Percentiles rank a stretch among this genome's conserved stretches.
phyloP scores from a whole-genome alignment of 1,140 invertebrate genomes.

The Bombus huntii region DNA sequence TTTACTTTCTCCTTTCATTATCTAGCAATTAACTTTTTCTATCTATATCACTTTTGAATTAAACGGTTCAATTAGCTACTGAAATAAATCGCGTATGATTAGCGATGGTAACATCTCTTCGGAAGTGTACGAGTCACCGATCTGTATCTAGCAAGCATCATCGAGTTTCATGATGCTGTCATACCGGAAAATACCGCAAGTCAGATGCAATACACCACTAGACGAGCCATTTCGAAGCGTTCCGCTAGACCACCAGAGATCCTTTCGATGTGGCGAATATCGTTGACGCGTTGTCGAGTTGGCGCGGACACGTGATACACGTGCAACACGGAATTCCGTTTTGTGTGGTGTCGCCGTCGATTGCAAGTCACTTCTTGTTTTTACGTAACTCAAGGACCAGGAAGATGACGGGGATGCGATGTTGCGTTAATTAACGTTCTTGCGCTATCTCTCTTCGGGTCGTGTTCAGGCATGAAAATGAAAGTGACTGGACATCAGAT shows the following conservation, averaged over 20 bases:
- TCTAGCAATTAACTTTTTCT: no score
- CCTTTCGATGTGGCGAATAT: neutral
- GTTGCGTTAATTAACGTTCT: slow-evolving; percentile 35
- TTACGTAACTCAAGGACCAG: slow-evolving; percentile 52
- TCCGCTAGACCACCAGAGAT: neutral
- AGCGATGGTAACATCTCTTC: neutral
- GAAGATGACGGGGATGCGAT: slow-evolving; percentile 47
- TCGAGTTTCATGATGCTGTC: slow-evolving; percentile 29
- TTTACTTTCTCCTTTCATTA: no score
- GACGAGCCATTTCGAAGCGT: neutral
- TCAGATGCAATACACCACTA: neutral
- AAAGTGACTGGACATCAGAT: slow-evolving; percentile 27
- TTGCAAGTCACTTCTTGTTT: neutral
- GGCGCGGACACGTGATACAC: neutral
- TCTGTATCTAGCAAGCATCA: neutral
- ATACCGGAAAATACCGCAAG: slow-evolving; percentile 33
- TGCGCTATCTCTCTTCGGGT: neutral
- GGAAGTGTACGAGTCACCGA: slow-evolving; percentile 6
- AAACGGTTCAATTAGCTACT: neutral
- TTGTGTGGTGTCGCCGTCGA: neutral
- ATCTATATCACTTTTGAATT: no score
- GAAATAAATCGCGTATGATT: neutral
- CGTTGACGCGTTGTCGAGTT: slow-evolving; percentile 12
- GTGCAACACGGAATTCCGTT: slow-evolving; percentile 18
- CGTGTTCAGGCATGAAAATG: slow-evolving; percentile 1